phyloP scores from a whole-genome alignment of 35 echinoderm and acorn worm genomes.

The Ophioderma brevispina region DNA sequence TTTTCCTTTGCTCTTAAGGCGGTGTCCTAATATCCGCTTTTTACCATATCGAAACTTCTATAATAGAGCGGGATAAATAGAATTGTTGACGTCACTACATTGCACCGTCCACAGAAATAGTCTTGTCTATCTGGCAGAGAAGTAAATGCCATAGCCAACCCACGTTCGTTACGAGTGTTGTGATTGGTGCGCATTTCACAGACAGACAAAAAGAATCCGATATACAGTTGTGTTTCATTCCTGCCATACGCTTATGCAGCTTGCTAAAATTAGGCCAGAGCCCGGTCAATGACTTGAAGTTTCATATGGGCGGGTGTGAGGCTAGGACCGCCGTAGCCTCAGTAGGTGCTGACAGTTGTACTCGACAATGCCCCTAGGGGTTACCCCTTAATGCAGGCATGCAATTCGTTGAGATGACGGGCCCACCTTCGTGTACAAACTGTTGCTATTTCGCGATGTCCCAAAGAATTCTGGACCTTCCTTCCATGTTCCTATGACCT shows the following conservation, averaged over 20 bases:
- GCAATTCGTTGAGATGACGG: background rate
- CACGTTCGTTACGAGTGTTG: too few species aligned
- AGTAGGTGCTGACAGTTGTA: background rate
- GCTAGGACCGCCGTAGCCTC: background rate
- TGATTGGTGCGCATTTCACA: too few species aligned
- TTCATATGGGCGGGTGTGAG: constrained; percentile 1
- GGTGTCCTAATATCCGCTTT: background rate
- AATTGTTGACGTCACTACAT: too few species aligned
- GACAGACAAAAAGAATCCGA: background rate
- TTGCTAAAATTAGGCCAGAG: background rate
- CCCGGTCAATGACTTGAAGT: background rate
- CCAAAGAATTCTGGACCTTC: too few species aligned
- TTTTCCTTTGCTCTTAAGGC: background rate
- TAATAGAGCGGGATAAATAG: too few species aligned
- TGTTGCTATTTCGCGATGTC: background rate
- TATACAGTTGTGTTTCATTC: background rate
- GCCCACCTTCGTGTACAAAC: background rate
- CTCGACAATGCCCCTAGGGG: background rate
- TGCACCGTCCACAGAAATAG: too few species aligned
- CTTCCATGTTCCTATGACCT: too few species aligned
- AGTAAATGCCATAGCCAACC: too few species aligned
- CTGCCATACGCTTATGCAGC: background rate
- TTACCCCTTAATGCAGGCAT: background rate
- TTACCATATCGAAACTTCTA: background rate
- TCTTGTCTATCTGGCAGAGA: too few species aligned